Conservation (phyloP, 2,113 vertebrate genomes). For the Sturnus vulgaris region DNA sequence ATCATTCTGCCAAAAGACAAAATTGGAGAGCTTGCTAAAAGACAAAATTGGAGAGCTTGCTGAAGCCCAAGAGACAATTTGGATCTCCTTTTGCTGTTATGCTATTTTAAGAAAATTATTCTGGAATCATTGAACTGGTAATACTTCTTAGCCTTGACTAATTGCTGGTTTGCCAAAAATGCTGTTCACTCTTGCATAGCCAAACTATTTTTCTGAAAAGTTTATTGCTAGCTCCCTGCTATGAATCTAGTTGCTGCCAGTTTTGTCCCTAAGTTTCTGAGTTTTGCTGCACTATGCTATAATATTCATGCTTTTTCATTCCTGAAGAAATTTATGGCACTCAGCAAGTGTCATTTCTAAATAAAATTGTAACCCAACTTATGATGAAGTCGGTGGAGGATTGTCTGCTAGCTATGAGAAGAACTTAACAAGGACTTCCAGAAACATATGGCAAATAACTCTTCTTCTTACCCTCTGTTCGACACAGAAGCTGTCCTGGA, state of each 20-base stretch:
- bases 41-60: background rate
- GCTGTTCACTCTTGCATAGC: background rate
- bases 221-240: background rate
- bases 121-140: background rate
- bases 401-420: background rate
- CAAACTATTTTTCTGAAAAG: background rate
- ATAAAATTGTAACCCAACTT: background rate
- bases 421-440: background rate
- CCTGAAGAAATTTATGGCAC: background rate
- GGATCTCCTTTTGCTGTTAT: background rate
- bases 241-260: background rate
- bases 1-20: background rate
- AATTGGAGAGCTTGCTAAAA: background rate
- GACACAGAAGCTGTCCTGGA: background rate
- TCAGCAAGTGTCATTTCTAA: background rate
- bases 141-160: background rate
- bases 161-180: background rate
- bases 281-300: background rate
- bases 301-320: background rate
- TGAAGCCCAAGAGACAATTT: background rate
- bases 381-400: background rate
- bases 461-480: background rate
- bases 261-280: background rate
- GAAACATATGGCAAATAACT: background rate
- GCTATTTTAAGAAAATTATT: background rate